Conservation (phyloP, 2,888 invertebrate species). For the Acronicta alni region DNA sequence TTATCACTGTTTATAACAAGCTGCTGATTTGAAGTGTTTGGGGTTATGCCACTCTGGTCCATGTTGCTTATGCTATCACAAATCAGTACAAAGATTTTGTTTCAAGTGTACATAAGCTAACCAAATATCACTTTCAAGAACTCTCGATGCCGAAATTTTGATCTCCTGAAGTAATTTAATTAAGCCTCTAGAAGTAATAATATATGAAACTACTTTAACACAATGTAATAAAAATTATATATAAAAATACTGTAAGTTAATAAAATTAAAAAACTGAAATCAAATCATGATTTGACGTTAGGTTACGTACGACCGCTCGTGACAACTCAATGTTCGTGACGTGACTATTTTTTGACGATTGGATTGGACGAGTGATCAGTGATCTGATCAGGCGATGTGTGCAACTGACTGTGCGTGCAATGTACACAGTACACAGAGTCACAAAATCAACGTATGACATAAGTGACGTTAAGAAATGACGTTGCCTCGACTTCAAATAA, state of each 20-base stretch:
- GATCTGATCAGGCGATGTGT: too few species aligned
- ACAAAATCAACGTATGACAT: too few species aligned
- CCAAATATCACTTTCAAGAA: constrained; percentile 62
- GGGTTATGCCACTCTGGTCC: constrained; percentile 89
- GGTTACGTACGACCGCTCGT: constrained; percentile 32
- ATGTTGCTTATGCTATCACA: constrained; percentile 76
- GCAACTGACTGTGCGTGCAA: too few species aligned
- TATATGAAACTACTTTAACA: constrained; percentile 20
- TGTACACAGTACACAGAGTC: too few species aligned
- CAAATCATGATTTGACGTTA: constrained; percentile 54
- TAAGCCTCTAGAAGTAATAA: too few species aligned
- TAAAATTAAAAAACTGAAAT: constrained; percentile 39
- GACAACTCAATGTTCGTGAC: constrained; percentile 62
- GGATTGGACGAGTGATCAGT: too few species aligned
- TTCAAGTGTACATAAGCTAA: constrained; percentile 57
- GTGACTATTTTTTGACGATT: constrained; percentile 54
- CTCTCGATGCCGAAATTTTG: constrained; percentile 51
- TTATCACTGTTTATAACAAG: constrained; percentile 87
- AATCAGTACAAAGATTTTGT: constrained; percentile 53
- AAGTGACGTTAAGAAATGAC: too few species aligned
- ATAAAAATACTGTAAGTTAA: constrained; percentile 35
- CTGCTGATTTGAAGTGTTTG: constrained; percentile 91
- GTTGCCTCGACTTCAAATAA: too few species aligned
- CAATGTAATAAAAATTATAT: constrained; percentile 39
- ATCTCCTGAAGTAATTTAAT: constrained; percentile 13